Evolutionary conservation across 2,113 vertebrate genomes (phyloP), one percentile per base, ranked within the genome.

Genomic region (Psophia crepitans): DNA sequence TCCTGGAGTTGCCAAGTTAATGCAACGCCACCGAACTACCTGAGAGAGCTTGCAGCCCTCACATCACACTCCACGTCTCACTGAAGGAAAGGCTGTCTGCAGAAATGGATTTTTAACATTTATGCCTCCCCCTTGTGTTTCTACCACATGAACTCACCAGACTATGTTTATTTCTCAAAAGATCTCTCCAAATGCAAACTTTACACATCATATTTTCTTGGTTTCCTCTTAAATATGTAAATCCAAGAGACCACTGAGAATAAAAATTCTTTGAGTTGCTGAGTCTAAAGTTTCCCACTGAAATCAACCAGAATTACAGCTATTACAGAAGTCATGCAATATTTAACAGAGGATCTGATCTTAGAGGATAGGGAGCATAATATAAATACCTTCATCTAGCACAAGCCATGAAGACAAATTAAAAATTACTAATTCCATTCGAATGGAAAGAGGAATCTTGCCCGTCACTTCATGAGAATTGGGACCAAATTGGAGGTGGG

Each of bases 121-220:
- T 71, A 69, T 95, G 84, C 91, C 70, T 95, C 91, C 87, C 90
- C 46, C 91, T 95, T 88, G 89, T 93, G 87, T 94, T 87, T 90
- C 82, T 39, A 54, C 18, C 6, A 6, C 2, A 24, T 3, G 37
- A 91, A 82, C 26, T 89, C 33, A 9, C 22, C 77, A 89, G 53
- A 44, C 65, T 28, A 18, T 37, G 28, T 48, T 92, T 87, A 33
- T 87, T 91, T 83, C 84, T 84, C 57, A 46, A 16, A 95, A 84
- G 23, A 71, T 24, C 44, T 49, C 80, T 87, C 41, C 60, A 75
- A 79, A 82, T 43, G 41, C 61, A 91, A 65, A 76, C 66, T 71
- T 92, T n/a, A 68, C 57, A 60, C 35, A 12, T 39, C 6, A 2
- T n/a, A 56, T 33, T 89, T 93, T 37, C 61, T 57, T 48, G 44